Evolutionary conservation across 2,797 vertebrate species (phyloP), one percentile per base, ranked within the genome.

Genomic region (Petrocephalus schoutedeni): DNA sequence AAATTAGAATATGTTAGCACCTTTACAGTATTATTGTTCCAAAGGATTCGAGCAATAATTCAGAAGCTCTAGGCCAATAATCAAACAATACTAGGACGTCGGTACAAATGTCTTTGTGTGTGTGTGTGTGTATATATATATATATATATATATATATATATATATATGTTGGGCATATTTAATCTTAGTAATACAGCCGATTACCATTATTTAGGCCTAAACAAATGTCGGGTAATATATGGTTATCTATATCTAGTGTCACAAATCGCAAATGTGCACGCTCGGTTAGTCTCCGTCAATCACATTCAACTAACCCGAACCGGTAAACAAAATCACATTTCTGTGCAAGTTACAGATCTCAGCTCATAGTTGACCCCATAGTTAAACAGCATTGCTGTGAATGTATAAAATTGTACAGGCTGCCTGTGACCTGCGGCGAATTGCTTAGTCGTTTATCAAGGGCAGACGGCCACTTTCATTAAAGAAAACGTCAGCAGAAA

Each of bases 271-370:
- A 84, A 84, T 54, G 80, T 54, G 80, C n/a, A 54, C 80, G 51
- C 21, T 84, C 45, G 2, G 45, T 84, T 49, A 84, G 80, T 51
- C 49, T 84, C 16, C 19, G 80, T 51, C 49, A 84, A 54, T 84
- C 51, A 23, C 21, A 84, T 51, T 83, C 45, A 53, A 54, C 80
- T 84, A 84, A 84, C 36, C 41, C 16, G 74, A 80, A 49, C 36
- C 32, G 74, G 16, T 80, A 45, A 80, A 80, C n/a, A 80, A 80
- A 80, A 80, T 80, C 74, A 80, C 74, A 80, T 80, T 49, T 80
- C 74, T 49, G 74, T 49, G 2, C 16, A 80, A 80, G 36, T 80
- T 80, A 80, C 74, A 80, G 19, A 80, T 80, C 10, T 36, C 19
- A 80, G 41, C 36, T 7, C 74, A 80, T 49, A 80, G 74, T 49